Base-by-base conservation (phyloP, 2,888 invertebrate species). In the Tetragonisca angustula region DNA sequence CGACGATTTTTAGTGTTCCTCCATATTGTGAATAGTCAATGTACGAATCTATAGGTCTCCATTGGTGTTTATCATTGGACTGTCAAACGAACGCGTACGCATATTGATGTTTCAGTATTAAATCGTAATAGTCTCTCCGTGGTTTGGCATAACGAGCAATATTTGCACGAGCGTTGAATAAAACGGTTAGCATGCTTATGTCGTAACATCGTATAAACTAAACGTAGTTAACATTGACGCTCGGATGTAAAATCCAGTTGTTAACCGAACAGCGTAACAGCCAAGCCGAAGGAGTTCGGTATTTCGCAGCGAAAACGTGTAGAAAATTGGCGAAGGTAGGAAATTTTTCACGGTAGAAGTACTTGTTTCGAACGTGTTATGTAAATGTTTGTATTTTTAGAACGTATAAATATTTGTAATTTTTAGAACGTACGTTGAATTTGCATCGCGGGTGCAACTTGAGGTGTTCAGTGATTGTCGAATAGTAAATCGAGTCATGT, bases 401-500 rank as follows among this genome's bases (percentile, higher is more conserved):
- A 43, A n/a, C 11, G 11, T 56, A 56, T 56, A 54, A 54, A 54
- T 54, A 56, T 56, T 56, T 11, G n/a, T 4, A 19, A 36, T 21
- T 32, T 64, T 32, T 32, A 64, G 21, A 32, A 61, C 59, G 15
- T 50, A 6, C 52, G 27, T 69, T 11, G 9, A 6, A 36, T 68
- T 50, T 52, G n/a, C 50, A 32, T 50, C 19, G 81, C 0, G 43
- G 59, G 71, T 73, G 78, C 27, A 59, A 68, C 36, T 68, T 32
- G 24, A 68, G 73, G 61, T 36, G 32, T 15, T 43, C 43, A 4
- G 56, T 56, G 67, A 27, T n/a, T 19, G 56, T 27, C 11, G 43
- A 43, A n/a, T 17, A 21, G 43, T 13, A 9, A 27, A 52, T 36
- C 4, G 59, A 56, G 86, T 84, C 76, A 94, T 94, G 94, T 94